These are phyloP conservation scores for Callipepla californica DNA, from an alignment of 2,113 vertebrate species.

Conservation along the genomic window DNA sequence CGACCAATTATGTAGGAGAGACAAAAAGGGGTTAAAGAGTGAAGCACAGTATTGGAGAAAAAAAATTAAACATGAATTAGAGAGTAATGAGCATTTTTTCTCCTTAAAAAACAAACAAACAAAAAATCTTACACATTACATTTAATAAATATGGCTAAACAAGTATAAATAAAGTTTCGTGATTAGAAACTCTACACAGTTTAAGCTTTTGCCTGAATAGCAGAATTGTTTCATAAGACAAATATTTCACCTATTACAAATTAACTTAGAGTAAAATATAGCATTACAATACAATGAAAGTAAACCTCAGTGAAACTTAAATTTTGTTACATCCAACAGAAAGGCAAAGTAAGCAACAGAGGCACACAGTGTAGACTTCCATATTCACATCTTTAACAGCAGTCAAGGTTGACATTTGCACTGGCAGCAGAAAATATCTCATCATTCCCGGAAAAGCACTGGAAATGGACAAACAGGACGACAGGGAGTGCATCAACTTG, in stretches of 20 bases:
- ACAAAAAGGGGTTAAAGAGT: background rate
- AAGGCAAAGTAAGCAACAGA: background rate
- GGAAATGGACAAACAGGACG: background rate
- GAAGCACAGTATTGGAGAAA: background rate
- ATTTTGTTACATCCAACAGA: background rate
- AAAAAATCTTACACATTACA: background rate
- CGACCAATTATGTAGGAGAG: fast-evolving
- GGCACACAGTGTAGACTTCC: background rate
- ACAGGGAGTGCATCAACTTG: fast-evolving
- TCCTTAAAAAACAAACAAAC: background rate
- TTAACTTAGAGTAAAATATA: background rate
- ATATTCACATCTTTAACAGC: background rate
- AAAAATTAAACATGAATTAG: background rate
- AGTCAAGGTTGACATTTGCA: background rate
- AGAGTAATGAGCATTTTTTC: background rate
- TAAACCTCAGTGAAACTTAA: background rate
- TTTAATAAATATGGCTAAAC: background rate
- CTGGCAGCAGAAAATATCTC: background rate
- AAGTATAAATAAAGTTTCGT: background rate
- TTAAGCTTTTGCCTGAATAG: background rate
- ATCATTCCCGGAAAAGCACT: background rate
- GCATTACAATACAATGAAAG: background rate
- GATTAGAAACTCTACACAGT: background rate
- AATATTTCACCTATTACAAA: background rate
- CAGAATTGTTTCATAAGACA: background rate